Percentiles rank a stretch among this genome's conserved stretches.
Evolutionary conservation across 2,888 invertebrate genomes (phyloP).

Genomic region (Caenorhabditis panamensis): DNA sequence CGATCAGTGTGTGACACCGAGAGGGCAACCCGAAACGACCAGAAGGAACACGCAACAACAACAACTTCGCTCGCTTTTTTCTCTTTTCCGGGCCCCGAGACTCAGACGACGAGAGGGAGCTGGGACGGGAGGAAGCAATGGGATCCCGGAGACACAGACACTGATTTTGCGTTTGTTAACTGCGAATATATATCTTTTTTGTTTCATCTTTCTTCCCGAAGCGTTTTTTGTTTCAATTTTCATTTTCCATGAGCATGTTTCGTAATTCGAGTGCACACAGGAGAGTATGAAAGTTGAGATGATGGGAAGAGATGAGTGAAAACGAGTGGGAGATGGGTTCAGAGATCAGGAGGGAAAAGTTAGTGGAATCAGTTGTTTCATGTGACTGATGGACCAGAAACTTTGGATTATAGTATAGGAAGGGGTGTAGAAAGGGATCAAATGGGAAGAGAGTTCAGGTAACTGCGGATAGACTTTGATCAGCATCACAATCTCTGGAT

Average conservation of each 20-base stretch:
- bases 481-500: too few relatives aligned
- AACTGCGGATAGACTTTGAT: too few relatives aligned
- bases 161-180: slow-evolving; percentile 4
- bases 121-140: neutral
- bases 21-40: slow-evolving; percentile 24
- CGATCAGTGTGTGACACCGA: slow-evolving; percentile 12
- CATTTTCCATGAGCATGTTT: neutral
- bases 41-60: slow-evolving; percentile 43
- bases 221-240: neutral
- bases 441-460: too few relatives aligned
- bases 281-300: slow-evolving; percentile 11
- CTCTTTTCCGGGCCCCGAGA: neutral
- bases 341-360: slow-evolving; percentile 7
- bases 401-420: too few relatives aligned
- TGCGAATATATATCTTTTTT: neutral
- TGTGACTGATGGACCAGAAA: too few relatives aligned
- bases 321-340: neutral
- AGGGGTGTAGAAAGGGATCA: too few relatives aligned
- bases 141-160: neutral
- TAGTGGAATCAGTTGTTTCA: too few relatives aligned
- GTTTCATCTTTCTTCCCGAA: neutral
- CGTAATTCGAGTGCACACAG: slow-evolving; percentile 9
- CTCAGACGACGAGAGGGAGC: neutral
- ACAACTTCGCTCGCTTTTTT: slow-evolving; percentile 17
- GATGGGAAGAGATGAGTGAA: neutral